Evolutionary conservation across 2,888 invertebrate genomes (phyloP), one percentile per base, ranked within the genome.

Genomic region (Pachycephus smyrnensis): DNA sequence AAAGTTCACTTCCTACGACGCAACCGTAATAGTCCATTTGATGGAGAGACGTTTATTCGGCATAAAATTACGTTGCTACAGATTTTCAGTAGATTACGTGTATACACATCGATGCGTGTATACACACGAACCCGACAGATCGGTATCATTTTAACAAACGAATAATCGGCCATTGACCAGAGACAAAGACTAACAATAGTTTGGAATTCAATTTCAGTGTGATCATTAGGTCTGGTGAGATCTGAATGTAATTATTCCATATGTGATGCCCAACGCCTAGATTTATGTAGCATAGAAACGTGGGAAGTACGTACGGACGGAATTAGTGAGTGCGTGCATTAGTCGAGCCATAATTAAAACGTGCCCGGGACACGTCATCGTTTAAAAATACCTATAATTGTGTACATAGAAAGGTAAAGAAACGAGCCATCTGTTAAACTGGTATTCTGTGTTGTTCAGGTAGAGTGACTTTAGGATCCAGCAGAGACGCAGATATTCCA

Each of bases 401-500:
- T 55, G 23, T 55, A 55, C 23, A 23, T 23, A 55, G 23, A 55
- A 55, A 23, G 23, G 55, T 55, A 23, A 55, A 55, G 55, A 55
- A 55, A 23, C 9, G 23, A 23, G 23, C 55, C 55, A 55, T 55
- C 23, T 55, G 55, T 55, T 23, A 55, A 55, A 55, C 55, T 55
- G 23, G 55, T 55, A 55, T 55, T 55, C 55, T 55, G 9, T 71
- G 76, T 80, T 80, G 93, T 93, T 73, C 93, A 98, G 98, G 98
- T 83, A 95, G 96, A 82, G 95, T 97, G 75, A 96, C 96, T 31
- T 94, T 97, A 82, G 97, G 97, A 80, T 95, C 96, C 80, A 95
- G 95, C 83, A 94, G 95, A 77, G 94, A 95, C 88, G 97, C 96
- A 88, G 97, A 97, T 90, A 96, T 98, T 84, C 94, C 95, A 83